Evolutionary conservation across 1,140 invertebrate species (phyloP).

Genomic region (Cataglyphis hispanica): DNA sequence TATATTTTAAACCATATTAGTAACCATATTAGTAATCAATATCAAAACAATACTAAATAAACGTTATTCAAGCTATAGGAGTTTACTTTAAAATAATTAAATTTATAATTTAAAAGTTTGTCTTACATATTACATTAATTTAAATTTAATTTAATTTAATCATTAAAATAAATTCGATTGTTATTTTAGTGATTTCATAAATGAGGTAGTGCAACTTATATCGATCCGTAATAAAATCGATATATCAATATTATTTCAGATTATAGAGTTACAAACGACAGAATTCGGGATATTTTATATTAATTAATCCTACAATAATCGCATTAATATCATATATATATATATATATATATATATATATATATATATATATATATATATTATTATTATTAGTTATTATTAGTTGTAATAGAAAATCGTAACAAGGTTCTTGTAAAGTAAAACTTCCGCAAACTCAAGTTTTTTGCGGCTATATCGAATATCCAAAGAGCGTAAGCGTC

Average conservation of each 20-base stretch:
- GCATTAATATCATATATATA: conserved; percentile 4
- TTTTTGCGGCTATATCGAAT: conserved; percentile 3
- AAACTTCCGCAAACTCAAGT: conserved; percentile 34
- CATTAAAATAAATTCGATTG: conserved; percentile 24
- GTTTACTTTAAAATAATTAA: not conserved
- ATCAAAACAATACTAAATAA: not conserved
- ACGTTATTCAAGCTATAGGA: not conserved
- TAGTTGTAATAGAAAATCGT: conserved; percentile 22
- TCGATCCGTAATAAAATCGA: not conserved
- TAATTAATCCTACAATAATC: conserved; percentile 6
- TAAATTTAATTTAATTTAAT: conserved; percentile 31
- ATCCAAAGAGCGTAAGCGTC: conserved; percentile 55
- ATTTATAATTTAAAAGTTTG: not conserved
- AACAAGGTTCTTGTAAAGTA: not conserved
- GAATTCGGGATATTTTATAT: not conserved
- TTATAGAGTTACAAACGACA: not conserved
- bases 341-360: too few relatives aligned
- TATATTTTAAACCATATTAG: conserved; percentile 8
- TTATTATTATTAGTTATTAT: conserved; percentile 38
- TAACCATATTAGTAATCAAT: not conserved
- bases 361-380: too few relatives aligned
- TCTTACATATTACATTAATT: conserved; percentile 6
- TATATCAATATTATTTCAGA: not conserved
- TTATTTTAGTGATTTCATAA: conserved; percentile 32
- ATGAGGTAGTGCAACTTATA: not conserved